These are phyloP conservation scores for Scytalopus superciliaris DNA, from an alignment of 2,113 vertebrate genomes.

Conservation along the genomic window DNA sequence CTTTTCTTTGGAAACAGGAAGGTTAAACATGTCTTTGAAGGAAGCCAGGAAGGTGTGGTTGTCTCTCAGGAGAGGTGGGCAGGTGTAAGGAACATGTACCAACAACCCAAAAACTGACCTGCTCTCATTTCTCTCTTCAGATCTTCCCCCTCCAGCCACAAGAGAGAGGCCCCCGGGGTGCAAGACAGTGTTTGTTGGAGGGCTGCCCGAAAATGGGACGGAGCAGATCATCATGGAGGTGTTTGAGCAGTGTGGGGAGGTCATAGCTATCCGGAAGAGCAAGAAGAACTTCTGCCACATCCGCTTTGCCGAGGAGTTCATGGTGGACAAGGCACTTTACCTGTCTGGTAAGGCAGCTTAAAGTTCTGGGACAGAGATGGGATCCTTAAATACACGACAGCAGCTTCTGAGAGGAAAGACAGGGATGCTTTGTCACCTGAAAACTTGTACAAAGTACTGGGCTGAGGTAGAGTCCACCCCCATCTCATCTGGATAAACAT, in stretches of 20 bases:
- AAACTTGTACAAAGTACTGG: accelerated
- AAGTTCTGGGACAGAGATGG: neutral
- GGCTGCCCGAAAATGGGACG: conserved; percentile 88
- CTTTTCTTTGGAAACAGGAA: neutral
- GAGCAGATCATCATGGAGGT: conserved; percentile 94
- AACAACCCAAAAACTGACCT: neutral
- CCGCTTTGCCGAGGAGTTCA: conserved; percentile 91
- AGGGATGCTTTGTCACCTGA: neutral
- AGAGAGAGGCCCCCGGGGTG: conserved; percentile 94
- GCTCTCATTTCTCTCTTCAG: conserved; percentile 65
- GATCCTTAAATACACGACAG: neutral
- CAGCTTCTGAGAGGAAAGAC: neutral
- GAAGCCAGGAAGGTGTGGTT: neutral
- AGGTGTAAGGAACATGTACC: neutral
- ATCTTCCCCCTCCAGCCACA: conserved; percentile 91
- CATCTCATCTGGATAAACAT: neutral
- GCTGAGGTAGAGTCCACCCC: neutral
- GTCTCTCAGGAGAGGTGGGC: neutral
- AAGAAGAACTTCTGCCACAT: conserved; percentile 98
- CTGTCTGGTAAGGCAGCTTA: conserved; percentile 82
- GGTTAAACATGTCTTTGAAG: neutral
- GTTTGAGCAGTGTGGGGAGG: conserved; percentile 93
- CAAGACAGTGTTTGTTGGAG: conserved; percentile 95
- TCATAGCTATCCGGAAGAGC: conserved; percentile 93
- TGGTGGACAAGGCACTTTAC: conserved; percentile 93